phyloP scores from a whole-genome alignment of 2,888 invertebrate species.

The Neoaliturus tenellus region DNA sequence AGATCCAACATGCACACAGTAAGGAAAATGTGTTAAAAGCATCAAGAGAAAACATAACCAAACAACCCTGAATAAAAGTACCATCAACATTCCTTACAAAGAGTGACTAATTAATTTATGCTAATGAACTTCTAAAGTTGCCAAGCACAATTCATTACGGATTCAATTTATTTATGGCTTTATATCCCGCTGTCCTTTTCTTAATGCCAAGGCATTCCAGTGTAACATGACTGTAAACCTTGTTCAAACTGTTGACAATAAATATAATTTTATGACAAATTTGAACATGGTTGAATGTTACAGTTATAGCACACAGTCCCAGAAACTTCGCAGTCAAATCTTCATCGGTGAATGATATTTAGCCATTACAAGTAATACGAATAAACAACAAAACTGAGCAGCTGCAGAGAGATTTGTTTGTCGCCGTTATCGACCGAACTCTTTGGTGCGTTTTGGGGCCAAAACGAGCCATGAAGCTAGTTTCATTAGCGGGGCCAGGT shows the following conservation, averaged over 20 bases:
- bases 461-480: constrained; percentile 47
- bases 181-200: constrained; percentile 32
- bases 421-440: constrained; percentile 35
- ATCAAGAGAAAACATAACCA: background rate
- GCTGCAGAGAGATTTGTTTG: constrained; percentile 5
- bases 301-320: background rate
- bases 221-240: background rate
- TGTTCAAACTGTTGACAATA: background rate
- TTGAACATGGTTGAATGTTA: background rate
- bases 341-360: too few relatives aligned
- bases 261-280: background rate
- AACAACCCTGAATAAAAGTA: background rate
- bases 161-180: constrained; percentile 32
- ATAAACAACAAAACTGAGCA: background rate
- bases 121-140: constrained; percentile 5
- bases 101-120: constrained; percentile 10
- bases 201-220: constrained; percentile 27
- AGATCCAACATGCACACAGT: background rate
- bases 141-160: constrained; percentile 35
- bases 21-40: background rate
- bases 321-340: too few relatives aligned
- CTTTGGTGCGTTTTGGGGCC: constrained; percentile 40
- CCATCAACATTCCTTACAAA: background rate
- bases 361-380: too few relatives aligned
- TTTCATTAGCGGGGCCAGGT: constrained; percentile 41